Conservation (phyloP, 2,888 invertebrate species). For the Chalcis sispes region DNA sequence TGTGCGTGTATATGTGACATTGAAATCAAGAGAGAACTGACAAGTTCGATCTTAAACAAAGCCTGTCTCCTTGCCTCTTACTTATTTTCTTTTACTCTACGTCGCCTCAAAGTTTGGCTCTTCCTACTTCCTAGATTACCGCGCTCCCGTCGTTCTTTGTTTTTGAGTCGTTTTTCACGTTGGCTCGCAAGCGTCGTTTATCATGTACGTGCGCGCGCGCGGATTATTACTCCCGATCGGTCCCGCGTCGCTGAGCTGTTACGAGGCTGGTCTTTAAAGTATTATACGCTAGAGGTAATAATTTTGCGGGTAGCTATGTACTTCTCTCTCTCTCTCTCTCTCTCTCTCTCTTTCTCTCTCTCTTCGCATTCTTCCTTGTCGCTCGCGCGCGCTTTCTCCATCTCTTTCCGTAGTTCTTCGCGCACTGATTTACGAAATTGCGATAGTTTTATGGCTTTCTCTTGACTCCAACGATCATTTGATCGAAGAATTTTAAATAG, state of each 20-base stretch:
- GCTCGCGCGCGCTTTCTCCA: neutral
- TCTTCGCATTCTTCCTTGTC: neutral
- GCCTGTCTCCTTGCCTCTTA: neutral
- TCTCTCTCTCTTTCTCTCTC: neutral
- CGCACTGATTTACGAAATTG: conserved; percentile 34
- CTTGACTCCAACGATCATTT: neutral
- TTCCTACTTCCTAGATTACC: neutral
- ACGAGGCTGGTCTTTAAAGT: conserved; percentile 9
- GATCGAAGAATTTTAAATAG: conserved; percentile 4
- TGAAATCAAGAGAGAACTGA: conserved; percentile 41
- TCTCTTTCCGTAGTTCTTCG: neutral
- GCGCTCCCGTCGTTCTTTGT: neutral
- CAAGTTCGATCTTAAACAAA: conserved; percentile 22
- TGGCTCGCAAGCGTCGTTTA: conserved; percentile 24
- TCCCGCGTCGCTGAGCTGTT: conserved; percentile 4
- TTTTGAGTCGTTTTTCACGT: conserved; percentile 10
- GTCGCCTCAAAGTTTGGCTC: neutral
- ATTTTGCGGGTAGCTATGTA: conserved; percentile 7
- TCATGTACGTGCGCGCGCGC: conserved; percentile 3
- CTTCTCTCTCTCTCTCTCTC: neutral
- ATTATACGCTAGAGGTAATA: neutral
- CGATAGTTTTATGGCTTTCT: conserved; percentile 1
- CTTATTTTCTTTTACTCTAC: conserved; percentile 6
- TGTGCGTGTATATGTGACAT: conserved; percentile 37
- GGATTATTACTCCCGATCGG: neutral